Conservation (phyloP, 2,888 invertebrate genomes). For the Ligdia adustata region DNA sequence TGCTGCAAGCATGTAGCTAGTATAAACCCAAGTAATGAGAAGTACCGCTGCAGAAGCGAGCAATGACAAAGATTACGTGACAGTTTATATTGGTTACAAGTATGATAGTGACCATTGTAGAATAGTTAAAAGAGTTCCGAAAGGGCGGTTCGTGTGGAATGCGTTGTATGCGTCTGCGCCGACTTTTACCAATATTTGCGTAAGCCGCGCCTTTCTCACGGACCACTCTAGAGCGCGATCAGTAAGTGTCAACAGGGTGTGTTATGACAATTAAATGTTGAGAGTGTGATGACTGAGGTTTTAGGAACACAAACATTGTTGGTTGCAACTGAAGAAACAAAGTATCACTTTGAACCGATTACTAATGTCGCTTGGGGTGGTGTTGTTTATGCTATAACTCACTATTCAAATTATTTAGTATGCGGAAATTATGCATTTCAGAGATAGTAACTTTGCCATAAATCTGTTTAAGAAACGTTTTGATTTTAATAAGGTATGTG, state of each 20-base stretch:
- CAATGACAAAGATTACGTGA: conserved; percentile 9
- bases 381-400: no score
- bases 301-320: conserved; percentile 29
- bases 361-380: background rate
- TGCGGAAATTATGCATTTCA: no score
- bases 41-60: conserved; percentile 13
- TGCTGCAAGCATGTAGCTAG: background rate
- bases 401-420: no score
- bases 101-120: conserved; percentile 2
- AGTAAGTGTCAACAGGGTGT: conserved; percentile 68
- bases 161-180: conserved; percentile 25
- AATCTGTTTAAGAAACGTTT: no score
- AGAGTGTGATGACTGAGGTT: conserved; percentile 39
- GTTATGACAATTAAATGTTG: conserved; percentile 57
- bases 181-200: conserved; percentile 65
- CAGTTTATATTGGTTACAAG: conserved; percentile 9
- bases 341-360: conserved; percentile 1
- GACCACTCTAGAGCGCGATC: conserved; percentile 51
- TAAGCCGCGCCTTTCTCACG: conserved; percentile 70
- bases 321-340: conserved; percentile 4
- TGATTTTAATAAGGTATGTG: no score
- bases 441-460: no score
- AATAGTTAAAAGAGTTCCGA: background rate
- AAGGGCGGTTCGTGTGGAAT: conserved; percentile 26
- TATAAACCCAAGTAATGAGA: conserved; percentile 14